Conservation (phyloP, 2,888 invertebrate genomes). For the Allygus modestus region DNA sequence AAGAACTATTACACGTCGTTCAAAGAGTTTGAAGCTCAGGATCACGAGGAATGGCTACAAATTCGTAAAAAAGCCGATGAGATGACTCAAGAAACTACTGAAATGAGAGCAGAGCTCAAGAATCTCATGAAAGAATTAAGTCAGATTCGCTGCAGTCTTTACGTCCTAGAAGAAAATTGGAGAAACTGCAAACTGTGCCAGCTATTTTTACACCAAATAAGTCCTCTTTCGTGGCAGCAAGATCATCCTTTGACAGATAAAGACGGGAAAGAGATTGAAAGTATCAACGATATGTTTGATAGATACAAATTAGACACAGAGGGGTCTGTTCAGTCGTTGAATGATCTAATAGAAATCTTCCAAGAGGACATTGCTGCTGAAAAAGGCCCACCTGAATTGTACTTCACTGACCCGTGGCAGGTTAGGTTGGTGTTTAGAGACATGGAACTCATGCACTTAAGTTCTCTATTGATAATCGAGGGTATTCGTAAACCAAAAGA, state of each 20-base stretch:
- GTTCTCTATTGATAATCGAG: conserved; percentile 58
- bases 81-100: conserved; percentile 55
- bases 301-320: conserved; percentile 57
- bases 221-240: conserved; percentile 61
- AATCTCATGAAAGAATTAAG: conserved; percentile 55
- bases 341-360: conserved; percentile 58
- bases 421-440: conserved; percentile 65
- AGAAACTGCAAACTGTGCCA: conserved; percentile 63
- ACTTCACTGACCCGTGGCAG: conserved; percentile 66
- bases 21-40: conserved; percentile 61
- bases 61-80: conserved; percentile 47
- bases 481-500: conserved; percentile 63
- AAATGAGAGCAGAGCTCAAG: conserved; percentile 58
- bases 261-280: conserved; percentile 38
- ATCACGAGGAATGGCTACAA: conserved; percentile 56
- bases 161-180: conserved; percentile 63
- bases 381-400: conserved; percentile 64
- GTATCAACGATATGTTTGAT: conserved; percentile 54
- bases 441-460: conserved; percentile 65
- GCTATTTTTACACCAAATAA: conserved; percentile 62
- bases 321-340: conserved; percentile 57
- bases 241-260: conserved; percentile 42
- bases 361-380: conserved; percentile 57
- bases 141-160: conserved; percentile 57
- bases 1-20: conserved; percentile 56